Evolutionary conservation across 2,113 vertebrate genomes (phyloP).

Genomic region (Protobothrops flavoviridis): DNA sequence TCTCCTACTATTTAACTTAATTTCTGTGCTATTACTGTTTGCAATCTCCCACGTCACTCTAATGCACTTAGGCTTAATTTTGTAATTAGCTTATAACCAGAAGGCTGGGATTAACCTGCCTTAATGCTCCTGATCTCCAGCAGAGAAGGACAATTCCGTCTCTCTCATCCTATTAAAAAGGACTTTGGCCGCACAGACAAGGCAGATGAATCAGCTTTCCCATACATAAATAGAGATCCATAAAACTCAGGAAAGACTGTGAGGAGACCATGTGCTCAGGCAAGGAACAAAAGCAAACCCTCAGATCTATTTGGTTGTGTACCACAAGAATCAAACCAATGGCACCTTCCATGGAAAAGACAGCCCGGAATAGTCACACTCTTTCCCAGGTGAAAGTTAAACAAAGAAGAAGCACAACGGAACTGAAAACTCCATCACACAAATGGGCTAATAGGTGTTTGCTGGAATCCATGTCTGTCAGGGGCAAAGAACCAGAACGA

Average conservation of each 20-base stretch:
- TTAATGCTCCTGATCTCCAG: constrained; percentile 29
- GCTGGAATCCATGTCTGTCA: no score
- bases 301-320: neutral
- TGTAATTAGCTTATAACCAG: constrained; percentile 49
- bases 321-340: constrained; percentile 36
- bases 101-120: constrained; percentile 34
- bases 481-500: no score
- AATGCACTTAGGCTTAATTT: constrained; percentile 55
- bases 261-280: constrained; percentile 4
- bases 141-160: constrained; percentile 4
- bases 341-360: neutral
- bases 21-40: constrained; percentile 44
- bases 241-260: neutral
- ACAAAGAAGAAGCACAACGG: neutral
- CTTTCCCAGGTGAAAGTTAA: neutral
- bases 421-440: neutral
- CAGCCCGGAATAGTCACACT: neutral
- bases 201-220: constrained; percentile 10
- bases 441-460: neutral
- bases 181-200: neutral
- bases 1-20: constrained; percentile 44
- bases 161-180: constrained; percentile 12
- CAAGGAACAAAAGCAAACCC: neutral
- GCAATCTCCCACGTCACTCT: constrained; percentile 54
- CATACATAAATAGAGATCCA: neutral